Evolutionary conservation across 2,113 vertebrate genomes (phyloP).

Genomic region (Lanius ludovicianus): DNA sequence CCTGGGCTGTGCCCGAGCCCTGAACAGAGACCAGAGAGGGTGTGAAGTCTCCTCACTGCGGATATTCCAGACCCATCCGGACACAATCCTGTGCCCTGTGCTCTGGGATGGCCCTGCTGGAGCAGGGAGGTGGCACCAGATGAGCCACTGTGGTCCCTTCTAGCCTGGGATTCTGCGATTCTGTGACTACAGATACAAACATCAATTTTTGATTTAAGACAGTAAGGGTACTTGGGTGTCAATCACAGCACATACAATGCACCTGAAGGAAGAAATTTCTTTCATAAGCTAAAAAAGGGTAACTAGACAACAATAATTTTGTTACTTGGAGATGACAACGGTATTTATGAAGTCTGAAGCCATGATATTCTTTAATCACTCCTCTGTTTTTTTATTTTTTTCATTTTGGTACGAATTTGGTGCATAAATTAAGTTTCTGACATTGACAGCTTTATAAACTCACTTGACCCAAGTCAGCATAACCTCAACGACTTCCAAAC

Average conservation of each 20-base stretch:
- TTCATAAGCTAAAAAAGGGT: background rate
- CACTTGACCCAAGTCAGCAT: background rate
- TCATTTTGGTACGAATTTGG: background rate
- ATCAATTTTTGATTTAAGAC: background rate
- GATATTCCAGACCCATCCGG: background rate
- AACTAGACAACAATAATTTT: background rate
- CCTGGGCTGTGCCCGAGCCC: background rate
- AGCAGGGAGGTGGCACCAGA: background rate
- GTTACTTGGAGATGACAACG: background rate
- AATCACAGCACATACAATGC: background rate
- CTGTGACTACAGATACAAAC: background rate
- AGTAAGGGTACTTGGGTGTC: background rate
- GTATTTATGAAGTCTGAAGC: background rate
- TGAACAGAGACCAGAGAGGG: background rate
- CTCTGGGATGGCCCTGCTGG: background rate
- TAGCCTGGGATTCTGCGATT: background rate
- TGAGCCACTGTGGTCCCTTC: background rate
- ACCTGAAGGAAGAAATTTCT: background rate
- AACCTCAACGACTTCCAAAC: background rate
- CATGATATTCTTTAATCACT: background rate
- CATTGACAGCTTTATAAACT: background rate
- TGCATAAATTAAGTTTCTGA: background rate
- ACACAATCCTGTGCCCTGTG: background rate
- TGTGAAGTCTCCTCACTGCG: background rate
- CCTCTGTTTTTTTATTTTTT: background rate